phyloP scores from a whole-genome alignment of 2,888 invertebrate species.

The Digitonthophagus gazella region DNA sequence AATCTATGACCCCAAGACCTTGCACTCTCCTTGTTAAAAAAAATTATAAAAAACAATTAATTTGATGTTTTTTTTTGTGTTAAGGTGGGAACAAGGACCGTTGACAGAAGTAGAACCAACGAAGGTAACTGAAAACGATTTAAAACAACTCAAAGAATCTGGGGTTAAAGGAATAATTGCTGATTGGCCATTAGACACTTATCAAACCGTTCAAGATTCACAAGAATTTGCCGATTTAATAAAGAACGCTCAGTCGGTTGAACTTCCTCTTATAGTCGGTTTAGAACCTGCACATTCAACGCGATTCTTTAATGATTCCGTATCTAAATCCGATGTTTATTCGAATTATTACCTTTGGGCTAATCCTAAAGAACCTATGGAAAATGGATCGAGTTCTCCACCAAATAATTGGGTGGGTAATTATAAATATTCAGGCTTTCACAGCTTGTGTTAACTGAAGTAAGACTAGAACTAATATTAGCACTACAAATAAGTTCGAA shows the following conservation, averaged over 20 bases:
- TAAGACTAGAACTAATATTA: too few species aligned
- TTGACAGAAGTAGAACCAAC: constrained; percentile 63
- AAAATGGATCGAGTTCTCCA: constrained; percentile 44
- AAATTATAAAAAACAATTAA: constrained; percentile 6
- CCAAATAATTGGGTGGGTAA: constrained; percentile 73
- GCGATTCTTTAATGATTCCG: constrained; percentile 70
- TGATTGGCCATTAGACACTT: constrained; percentile 60
- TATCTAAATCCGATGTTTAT: constrained; percentile 58
- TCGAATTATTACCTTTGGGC: constrained; percentile 80
- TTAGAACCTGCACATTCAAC: constrained; percentile 73
- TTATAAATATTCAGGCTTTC: neutral
- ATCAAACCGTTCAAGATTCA: constrained; percentile 59
- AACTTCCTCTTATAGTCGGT: constrained; percentile 67
- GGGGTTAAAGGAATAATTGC: constrained; percentile 67
- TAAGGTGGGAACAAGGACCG: constrained; percentile 76
- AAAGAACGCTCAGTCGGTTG: constrained; percentile 54
- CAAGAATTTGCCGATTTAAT: constrained; percentile 53
- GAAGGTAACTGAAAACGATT: constrained; percentile 37
- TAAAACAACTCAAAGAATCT: constrained; percentile 46
- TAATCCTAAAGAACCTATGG: constrained; percentile 49
- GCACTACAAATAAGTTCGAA: too few species aligned
- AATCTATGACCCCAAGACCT: too few species aligned
- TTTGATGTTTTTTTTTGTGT: neutral
- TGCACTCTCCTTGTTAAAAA: too few species aligned
- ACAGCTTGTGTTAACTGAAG: too few species aligned